Evolutionary conservation across 2,888 invertebrate genomes (phyloP), one percentile per base, ranked within the genome.

Genomic region (Drosophila recens): DNA sequence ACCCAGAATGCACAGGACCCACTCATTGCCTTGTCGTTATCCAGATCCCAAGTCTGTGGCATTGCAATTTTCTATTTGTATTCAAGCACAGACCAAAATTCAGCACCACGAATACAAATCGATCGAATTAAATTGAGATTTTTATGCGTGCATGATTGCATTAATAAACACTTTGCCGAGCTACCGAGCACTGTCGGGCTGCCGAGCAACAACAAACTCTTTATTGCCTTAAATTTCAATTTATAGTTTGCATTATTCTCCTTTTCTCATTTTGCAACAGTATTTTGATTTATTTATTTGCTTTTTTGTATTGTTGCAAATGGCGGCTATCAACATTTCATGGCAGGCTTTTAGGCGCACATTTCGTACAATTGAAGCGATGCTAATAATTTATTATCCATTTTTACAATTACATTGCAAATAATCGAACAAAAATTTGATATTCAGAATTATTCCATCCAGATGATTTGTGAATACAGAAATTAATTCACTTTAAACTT

Each of bases 121-220:
- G 89, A 88, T 88, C 84, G 87, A 82, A 86, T 86, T 87, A 86
- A 87, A 88, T 87, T 79, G 76, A 61, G 79, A 82, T 88, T 88
- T 88, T 79, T 84, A 76, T 80, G 82, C 82, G 77, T 75, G 71
- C 80, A 74, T 74, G 82, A 82, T 79, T 80, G 69, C 85, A 87
- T 87, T 84, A 79, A 87, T 80, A 75, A 84, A 78, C 78, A 72
- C 68, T 61, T 77, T 45, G 34, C 45, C 34, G n/a, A 48, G 36
- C 56, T 34, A n/a, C 45, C 46, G 23, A 52, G 52, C 38, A 38
- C 33, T 33, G 33, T 33, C 6, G n/a, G 36, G n/a, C 48, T 57
- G 33, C 42, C n/a, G n/a, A 20, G 49, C 30, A 58, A 6, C 27
- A 23, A 33, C 63, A 69, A 61, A 57, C 45, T 42, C 46, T 68